Evolutionary conservation across 2,888 invertebrate species (phyloP).

Genomic region (Cabera pusaria): DNA sequence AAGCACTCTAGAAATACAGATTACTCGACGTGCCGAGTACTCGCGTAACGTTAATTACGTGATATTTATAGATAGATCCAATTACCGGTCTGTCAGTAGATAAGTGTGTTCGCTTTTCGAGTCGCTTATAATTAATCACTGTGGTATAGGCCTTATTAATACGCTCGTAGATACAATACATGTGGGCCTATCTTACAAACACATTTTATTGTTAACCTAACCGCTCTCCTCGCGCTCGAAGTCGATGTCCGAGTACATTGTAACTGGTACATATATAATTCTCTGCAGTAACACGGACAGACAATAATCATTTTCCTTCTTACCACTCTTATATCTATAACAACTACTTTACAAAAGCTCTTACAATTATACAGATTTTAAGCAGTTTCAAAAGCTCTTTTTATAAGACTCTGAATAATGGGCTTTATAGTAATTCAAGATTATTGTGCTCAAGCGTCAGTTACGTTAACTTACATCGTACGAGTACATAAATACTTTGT

Average conservation of each 20-base stretch:
- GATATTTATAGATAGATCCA: slow-evolving; percentile 9
- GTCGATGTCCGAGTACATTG: slow-evolving; percentile 35
- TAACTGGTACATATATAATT: slow-evolving; percentile 7
- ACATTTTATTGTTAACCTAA: slow-evolving; percentile 29
- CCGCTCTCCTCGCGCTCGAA: slow-evolving; percentile 34
- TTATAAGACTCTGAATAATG: slow-evolving; percentile 27
- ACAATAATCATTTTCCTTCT: slow-evolving; percentile 38
- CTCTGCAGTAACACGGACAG: slow-evolving; percentile 7
- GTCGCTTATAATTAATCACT: slow-evolving; percentile 27
- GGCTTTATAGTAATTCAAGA: slow-evolving; percentile 35
- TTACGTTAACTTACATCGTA: too few relatives aligned
- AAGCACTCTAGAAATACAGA: slow-evolving; percentile 10
- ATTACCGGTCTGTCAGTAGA: slow-evolving; percentile 17
- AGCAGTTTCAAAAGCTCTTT: slow-evolving; percentile 72
- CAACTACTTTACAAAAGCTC: slow-evolving; percentile 76
- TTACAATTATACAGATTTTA: slow-evolving; percentile 65
- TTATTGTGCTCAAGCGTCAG: slow-evolving; percentile 38
- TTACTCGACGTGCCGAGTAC: slow-evolving; percentile 8
- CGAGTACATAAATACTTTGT: slow-evolving; percentile 22
- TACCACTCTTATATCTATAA: slow-evolving; percentile 56
- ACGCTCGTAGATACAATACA: slow-evolving; percentile 21
- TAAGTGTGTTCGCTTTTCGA: slow-evolving; percentile 18
- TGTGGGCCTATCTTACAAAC: slow-evolving; percentile 30
- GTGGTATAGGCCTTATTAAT: slow-evolving; percentile 33
- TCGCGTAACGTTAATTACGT: slow-evolving; percentile 8